Base-by-base conservation (phyloP, 2,888 invertebrate genomes). In the Dryadula phaetusa region DNA sequence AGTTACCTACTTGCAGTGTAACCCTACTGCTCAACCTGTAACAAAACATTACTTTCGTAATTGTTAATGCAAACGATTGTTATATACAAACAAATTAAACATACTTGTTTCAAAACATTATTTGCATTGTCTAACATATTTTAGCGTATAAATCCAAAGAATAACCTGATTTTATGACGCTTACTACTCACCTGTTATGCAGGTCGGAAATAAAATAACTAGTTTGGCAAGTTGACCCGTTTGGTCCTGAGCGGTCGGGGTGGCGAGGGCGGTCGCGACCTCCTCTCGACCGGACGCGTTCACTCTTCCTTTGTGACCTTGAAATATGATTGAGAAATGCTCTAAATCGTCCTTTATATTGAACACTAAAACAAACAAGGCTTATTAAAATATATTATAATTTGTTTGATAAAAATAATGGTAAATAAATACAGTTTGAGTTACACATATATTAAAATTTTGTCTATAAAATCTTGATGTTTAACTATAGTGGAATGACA, bases 231-330 rank as follows among this genome's bases (percentile, higher is more conserved):
- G 82, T 81, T 80, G 79, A 74, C 76, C 77, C 74, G 79, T 77
- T 78, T 72, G 75, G 77, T 76, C 77, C 72, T 73, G 70, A 71
- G 75, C 75, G 74, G 78, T 78, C 78, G 78, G 81, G 82, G 82
- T 74, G 81, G 82, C 80, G 79, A 81, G 84, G 82, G 80, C 82
- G 83, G 83, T 79, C 81, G 79, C 84, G 87, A 87, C 88, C 88
- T 88, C 87, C 80, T 84, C 83, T 82, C 82, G 88, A 84, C 87
- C 87, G 84, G 83, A 82, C 86, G 82, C 80, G 79, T 82, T 80
- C 80, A 81, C 79, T 83, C 78, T 79, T 82, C 82, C 82, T 79
- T 79, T 74, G 79, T 83, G 84, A 81, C 90, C 90, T 90, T 90
- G 89, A 84, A 82, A 82, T 77, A 80, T 78, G 82, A 81, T 80